Evolutionary conservation across 2,113 vertebrate species (phyloP).

Genomic region (Microcebus ravelobensis): DNA sequence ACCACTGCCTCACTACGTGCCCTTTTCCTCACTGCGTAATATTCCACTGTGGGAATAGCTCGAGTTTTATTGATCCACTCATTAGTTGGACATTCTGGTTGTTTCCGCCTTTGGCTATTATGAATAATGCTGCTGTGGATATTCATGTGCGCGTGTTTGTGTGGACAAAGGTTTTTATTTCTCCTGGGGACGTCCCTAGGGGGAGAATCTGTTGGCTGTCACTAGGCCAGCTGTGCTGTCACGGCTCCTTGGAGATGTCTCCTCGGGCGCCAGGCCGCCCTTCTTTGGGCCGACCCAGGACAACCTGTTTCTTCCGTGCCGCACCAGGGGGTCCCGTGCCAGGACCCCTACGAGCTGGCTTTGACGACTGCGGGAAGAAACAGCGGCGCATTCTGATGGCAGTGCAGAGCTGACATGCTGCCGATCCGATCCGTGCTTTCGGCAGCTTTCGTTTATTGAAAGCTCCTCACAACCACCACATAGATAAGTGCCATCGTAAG

Average conservation of each 20-base stretch:
- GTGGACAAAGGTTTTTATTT: not conserved
- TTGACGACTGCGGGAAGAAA: not conserved
- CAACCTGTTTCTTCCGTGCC: not conserved
- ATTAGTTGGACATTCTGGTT: not conserved
- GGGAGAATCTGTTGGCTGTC: no score
- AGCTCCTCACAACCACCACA: not conserved
- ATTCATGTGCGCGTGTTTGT: fast-evolving
- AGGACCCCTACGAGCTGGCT: no score
- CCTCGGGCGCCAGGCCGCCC: not conserved
- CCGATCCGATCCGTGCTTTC: not conserved
- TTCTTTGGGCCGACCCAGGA: no score
- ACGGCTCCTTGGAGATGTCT: not conserved
- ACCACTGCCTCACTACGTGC: fast-evolving
- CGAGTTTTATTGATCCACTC: not conserved
- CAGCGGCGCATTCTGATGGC: not conserved
- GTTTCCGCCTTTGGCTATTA: not conserved
- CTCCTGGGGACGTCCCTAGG: not conserved
- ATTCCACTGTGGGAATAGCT: not conserved
- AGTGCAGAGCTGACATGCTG: not conserved
- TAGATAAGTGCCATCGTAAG: no score
- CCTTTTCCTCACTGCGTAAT: not conserved
- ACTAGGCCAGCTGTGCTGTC: no score
- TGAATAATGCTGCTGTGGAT: no score
- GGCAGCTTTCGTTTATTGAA: no score
- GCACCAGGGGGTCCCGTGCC: not conserved